Evolutionary conservation across 2,888 invertebrate species (phyloP), one percentile per base, ranked within the genome.

Genomic region (Globia sparganii): DNA sequence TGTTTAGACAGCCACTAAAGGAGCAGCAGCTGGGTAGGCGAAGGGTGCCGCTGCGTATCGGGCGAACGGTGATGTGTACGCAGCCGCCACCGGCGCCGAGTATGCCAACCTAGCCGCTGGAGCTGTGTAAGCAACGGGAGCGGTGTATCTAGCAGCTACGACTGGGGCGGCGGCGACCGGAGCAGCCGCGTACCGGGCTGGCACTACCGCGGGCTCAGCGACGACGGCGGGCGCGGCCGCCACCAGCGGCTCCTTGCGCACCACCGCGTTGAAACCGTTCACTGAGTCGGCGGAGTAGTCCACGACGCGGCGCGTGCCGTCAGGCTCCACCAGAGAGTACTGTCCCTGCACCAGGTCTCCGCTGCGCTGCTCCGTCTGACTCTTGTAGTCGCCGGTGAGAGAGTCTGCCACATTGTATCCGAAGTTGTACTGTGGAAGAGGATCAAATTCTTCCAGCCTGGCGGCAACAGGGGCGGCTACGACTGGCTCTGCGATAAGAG

Each of bases 391-490:
- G 1, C 96, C 96, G 75, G 96, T 96, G 59, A 96, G 91, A 0
- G 94, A 92, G 82, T 96, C 96, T 0, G 95, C 95, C 40, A 96
- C 96, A 73, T 94, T 92, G 86, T 96, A 96, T 74, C 95, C 96
- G 78, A 93, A 96, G 81, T 92, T 91, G 92, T 98, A 97, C 90
- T 97, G 97, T 0, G 97, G 97, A 68, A 96, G 91, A 1, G 97
- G 96, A 88, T 97, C 97, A 90, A 96, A 97, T 82, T 97, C 95
- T 81, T 95, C 96, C 5, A 96, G 88, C 31, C 94, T 91, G 6
- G 95, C 95, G 3, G 94, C 93, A 5, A 94, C 91, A 13, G 91
- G 92, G 2, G 94, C 90, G 0, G 93, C 92, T 2, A 93, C 93
- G 4, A 93, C 91, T 0, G 93, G 91, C 11, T 93, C 93, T 3